A percentile compares a stretch with the other conserved stretches of the same genome.
These are phyloP conservation scores for Drosophila repletoides DNA, from an alignment of 1,140 invertebrate species.

Conservation along the genomic window DNA sequence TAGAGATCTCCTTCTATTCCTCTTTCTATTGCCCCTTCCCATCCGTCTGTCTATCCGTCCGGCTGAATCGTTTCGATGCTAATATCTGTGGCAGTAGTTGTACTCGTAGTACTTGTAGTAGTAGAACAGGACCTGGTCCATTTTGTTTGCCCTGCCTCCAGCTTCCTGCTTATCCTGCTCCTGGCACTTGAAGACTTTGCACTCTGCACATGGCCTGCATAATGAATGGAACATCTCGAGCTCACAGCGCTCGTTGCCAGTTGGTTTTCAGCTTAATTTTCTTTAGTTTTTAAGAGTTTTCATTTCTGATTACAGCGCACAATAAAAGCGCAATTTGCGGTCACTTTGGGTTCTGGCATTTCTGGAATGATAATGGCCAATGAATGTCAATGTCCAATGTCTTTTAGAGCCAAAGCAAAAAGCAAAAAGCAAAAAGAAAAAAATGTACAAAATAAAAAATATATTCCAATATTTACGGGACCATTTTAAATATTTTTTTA, in stretches of 20 bases:
- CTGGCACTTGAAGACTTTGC: slow-evolving; percentile 60
- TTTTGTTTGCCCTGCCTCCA: slow-evolving; percentile 1
- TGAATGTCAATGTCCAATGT: no score
- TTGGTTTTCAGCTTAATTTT: slow-evolving; percentile 55
- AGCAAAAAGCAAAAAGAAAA: no score
- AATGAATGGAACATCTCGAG: slow-evolving; percentile 59
- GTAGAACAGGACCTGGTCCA: slow-evolving; percentile 4
- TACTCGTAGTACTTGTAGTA: slow-evolving; percentile 27
- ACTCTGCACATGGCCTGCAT: slow-evolving; percentile 73
- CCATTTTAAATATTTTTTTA: no score
- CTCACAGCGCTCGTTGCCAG: slow-evolving; percentile 5
- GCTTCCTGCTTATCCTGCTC: slow-evolving; percentile 22
- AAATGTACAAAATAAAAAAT: no score
- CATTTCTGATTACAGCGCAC: slow-evolving; percentile 56
- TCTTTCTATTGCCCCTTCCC: background rate
- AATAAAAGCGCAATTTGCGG: slow-evolving; percentile 72
- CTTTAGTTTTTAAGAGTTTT: slow-evolving; percentile 46
- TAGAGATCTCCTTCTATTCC: background rate
- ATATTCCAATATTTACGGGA: no score
- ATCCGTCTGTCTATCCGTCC: slow-evolving; percentile 9
- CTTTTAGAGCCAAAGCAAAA: background rate
- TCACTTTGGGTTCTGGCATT: slow-evolving; percentile 46
- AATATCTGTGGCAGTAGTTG: slow-evolving; percentile 50
- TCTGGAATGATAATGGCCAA: slow-evolving; percentile 25
- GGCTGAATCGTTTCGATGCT: slow-evolving; percentile 59